Evolutionary conservation across 2,113 vertebrate species (phyloP), one percentile per base, ranked within the genome.

Genomic region (Gopherus evgoodei): DNA sequence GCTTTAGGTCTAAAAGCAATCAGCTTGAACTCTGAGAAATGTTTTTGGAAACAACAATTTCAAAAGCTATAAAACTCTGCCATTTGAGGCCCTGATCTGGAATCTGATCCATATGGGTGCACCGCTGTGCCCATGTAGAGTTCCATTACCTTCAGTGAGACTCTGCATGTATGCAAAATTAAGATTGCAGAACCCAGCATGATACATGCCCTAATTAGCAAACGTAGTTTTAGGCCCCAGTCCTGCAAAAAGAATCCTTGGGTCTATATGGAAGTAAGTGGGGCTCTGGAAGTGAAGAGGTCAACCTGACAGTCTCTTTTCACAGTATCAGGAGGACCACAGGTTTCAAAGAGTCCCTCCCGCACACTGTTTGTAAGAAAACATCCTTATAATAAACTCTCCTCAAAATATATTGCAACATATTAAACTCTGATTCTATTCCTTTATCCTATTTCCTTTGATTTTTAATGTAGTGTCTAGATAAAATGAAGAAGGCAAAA

Each of bases 361-460:
- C 12, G 2, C 25, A 27, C 11, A 78, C 9, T 72, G 38, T 75
- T 47, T 78, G n/a, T 69, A 69, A 69, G 65, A 69, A 72, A 72
- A 72, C n/a, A 38, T 21, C 65, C 4, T 72, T 72, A 38, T 24
- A 47, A 27, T 27, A 78, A 47, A 27, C 11, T 17, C 42, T 78
- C 42, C 69, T 11, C n/a, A 38, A 72, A 38, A 38, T 38, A 78
- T 47, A 78, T 78, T 78, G 75, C 42, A 78, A 47, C 6, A 47
- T 5, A 47, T 44, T 27, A 78, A 42, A 25, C 10, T 38, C 25
- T 78, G 22, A 42, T 78, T 42, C 22, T 47, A 27, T 47, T 42
- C 24, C 25, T 78, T 27, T 47, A 38, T 38, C 19, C 19, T 72
- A 47, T 96, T 91, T 88, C 84, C 59, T 52, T 94, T 91, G 82